Conservation (phyloP, 1,140 invertebrate genomes). For the Ceratina japonica region DNA sequence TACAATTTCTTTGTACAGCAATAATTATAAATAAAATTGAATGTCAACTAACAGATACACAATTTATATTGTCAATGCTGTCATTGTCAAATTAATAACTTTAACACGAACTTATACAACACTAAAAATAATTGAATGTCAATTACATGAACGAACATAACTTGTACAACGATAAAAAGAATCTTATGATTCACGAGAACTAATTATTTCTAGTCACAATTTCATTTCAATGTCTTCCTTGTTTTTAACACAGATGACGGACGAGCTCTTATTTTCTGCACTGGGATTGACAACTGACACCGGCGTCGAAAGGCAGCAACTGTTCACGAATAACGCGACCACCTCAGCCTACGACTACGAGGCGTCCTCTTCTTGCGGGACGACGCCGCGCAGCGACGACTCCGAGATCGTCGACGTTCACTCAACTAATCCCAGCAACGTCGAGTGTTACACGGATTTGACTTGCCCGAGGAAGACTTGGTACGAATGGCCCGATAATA, state of each 20-base stretch:
- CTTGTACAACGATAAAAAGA: conserved; percentile 36
- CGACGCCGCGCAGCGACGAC: conserved; percentile 67
- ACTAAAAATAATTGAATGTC: conserved; percentile 47
- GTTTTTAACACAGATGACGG: conserved; percentile 69
- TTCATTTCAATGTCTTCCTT: neutral
- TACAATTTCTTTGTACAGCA: conserved; percentile 3
- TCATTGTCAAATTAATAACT: neutral
- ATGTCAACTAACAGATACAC: too few species aligned
- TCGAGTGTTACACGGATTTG: conserved; percentile 73
- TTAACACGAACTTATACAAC: conserved; percentile 33
- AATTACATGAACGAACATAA: conserved; percentile 16
- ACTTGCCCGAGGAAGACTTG: conserved; percentile 72
- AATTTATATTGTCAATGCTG: too few species aligned
- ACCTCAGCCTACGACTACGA: conserved; percentile 68
- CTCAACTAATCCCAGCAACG: conserved; percentile 31
- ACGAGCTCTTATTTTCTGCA: conserved; percentile 76
- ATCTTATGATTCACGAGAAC: neutral
- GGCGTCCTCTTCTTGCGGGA: conserved; percentile 58
- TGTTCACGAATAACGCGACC: conserved; percentile 57
- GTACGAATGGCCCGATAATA: conserved; percentile 72
- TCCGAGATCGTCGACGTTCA: conserved; percentile 64
- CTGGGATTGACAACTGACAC: conserved; percentile 71
- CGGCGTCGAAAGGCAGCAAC: conserved; percentile 49
- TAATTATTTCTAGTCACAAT: too few species aligned
- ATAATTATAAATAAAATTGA: too few species aligned